Evolutionary conservation across 1,140 invertebrate species (phyloP), one percentile per base, ranked within the genome.

Genomic region (Pissodes strobi): DNA sequence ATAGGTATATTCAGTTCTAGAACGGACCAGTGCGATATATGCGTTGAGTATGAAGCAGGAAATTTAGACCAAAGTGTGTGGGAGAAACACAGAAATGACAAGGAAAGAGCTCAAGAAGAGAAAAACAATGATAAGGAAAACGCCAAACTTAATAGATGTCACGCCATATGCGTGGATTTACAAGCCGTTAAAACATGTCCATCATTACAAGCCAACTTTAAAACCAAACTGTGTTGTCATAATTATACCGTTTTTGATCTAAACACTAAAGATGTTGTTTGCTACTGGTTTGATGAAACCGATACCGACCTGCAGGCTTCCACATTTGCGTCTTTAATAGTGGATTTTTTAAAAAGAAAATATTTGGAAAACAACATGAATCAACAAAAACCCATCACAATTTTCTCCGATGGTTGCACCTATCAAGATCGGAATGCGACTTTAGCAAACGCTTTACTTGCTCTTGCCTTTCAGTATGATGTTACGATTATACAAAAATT

Each of bases 401-500:
- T 43, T 43, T 43, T 43, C 12, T 43, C 39, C 1, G 39, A 43
- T 43, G n/a, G 39, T 17, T 43, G 39, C n/a, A n/a, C n/a, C n/a
- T n/a, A n/a, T n/a, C 39, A 43, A 43, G 17, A 17, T 43, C 2
- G 39, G 1, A 43, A 43, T 58, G 30, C 46, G 6, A 69, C 67
- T 5, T 18, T 80, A 25, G 55, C 73, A 8, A 80, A 79, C 71
- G 74, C 74, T 2, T 59, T 79, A 13, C 41, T 74, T 8, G 45
- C 64, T 37, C 69, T 74, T 30, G 69, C 74, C 13, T 39, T 45
- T 18, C 67, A 67, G 38, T 63, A 59, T 17, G 68, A 73, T 10
- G 67, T 76, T 12, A 69, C 45, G 0, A 76, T 81, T 56, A 62
- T 52, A 12, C 79, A 80, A 65, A 81, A 80, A 63, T 80, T 67